phyloP scores from a whole-genome alignment of 2,797 vertebrate species.

The Myripristis murdjan region DNA sequence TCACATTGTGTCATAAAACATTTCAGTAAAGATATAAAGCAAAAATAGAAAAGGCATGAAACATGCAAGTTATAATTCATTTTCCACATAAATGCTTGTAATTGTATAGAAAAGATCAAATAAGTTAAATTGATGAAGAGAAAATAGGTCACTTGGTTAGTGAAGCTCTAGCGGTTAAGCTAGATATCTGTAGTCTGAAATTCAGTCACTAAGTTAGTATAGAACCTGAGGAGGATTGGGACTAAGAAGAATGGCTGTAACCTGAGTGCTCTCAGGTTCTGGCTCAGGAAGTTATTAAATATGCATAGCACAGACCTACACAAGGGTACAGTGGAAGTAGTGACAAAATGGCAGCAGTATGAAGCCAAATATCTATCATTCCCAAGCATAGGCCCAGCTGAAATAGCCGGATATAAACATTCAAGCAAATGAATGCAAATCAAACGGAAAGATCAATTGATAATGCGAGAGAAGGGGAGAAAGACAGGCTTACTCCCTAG shows the following conservation, averaged over 20 bases:
- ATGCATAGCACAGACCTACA: constrained; percentile 72
- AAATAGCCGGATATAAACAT: constrained; percentile 9
- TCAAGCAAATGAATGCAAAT: constrained; percentile 22
- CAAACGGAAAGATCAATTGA: constrained; percentile 1
- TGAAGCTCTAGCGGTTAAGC: neutral
- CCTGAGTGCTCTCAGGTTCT: constrained; percentile 61
- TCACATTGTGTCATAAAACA: constrained; percentile 19
- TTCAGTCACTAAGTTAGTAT: neutral
- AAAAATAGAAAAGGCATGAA: neutral
- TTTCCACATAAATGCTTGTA: neutral
- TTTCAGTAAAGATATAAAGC: constrained; percentile 11
- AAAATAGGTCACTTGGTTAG: neutral
- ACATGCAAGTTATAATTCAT: neutral
- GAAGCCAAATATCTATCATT: constrained; percentile 27
- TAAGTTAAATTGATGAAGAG: neutral
- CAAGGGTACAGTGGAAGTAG: constrained; percentile 38
- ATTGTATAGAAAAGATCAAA: neutral
- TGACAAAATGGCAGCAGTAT: constrained; percentile 62
- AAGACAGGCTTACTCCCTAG: no score
- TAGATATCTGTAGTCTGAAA: constrained; percentile 9
- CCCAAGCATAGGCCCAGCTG: neutral
- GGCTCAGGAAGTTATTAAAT: constrained; percentile 79
- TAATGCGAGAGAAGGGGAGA: neutral
- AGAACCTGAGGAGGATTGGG: constrained; percentile 25
- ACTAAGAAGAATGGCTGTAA: constrained; percentile 64